Evolutionary conservation across 1,140 invertebrate genomes (phyloP), one percentile per base, ranked within the genome.

Genomic region (Lanistes nyassanus): DNA sequence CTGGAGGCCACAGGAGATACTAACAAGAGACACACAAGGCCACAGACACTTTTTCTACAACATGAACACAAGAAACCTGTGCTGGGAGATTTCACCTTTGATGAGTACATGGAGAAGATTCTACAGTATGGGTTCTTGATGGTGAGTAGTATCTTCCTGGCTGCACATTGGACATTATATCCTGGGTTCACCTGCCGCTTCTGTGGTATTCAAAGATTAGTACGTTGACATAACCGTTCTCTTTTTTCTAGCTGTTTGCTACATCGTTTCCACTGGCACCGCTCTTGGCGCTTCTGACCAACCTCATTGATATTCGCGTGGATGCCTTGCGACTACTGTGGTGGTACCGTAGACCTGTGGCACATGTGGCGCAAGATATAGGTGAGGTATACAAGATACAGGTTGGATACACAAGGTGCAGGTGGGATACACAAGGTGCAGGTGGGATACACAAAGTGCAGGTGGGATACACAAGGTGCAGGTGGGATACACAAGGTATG

Each of bases 21-120:
- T 26, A 47, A 47, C 19, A 34, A 51, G 11, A 36, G 55, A 23
- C 42, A 67, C 62, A 36, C 51, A 21, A 73, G n/a, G 19, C 51
- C 16, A 51, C 77, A 76, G 36, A 62, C 70, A 60, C 53, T 74
- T 9, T 83, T 83, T 56, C 58, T 89, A 26, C 82, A 89, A 42
- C 78, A 81, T 67, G 89, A 90, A 75, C 67, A 80, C 26, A 62
- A 79, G 9, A 90, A 90, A 78, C 87, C 87, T 11, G 55, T 76
- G 21, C 83, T 88, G 11, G 88, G 84, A 51, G 88, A 89, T 74
- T 90, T 90, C 75, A 88, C 89, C 0, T 79, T 88, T n/a, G 81
- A 80, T 23, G 90, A 91, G 79, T 90, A 90, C 74, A 90, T 84
- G 31, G 90, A 91, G 78, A 91, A 91, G 82, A 84, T 90, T 36